Evolutionary conservation across 1,140 invertebrate species (phyloP).

Genomic region (Procambarus virginalis): DNA sequence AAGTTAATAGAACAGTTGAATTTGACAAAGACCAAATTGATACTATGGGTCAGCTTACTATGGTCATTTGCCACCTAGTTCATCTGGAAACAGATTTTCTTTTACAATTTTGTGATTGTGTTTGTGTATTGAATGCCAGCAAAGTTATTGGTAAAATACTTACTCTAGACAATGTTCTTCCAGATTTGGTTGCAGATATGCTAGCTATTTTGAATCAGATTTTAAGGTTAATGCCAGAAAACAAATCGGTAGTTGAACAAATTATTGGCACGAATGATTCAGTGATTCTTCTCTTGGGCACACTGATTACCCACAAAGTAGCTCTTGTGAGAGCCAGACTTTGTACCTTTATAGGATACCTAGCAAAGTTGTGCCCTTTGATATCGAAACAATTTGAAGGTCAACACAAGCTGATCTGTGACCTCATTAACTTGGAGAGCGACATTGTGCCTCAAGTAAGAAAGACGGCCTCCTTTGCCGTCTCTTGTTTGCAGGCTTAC

Average conservation of each 20-base stretch:
- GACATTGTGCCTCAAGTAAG: constrained; percentile 59
- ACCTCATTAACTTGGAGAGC: constrained; percentile 69
- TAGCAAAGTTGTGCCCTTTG: constrained; percentile 57
- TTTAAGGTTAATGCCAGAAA: constrained; percentile 83
- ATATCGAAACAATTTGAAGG: constrained; percentile 52
- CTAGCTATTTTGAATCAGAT: constrained; percentile 84
- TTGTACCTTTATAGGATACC: constrained; percentile 57
- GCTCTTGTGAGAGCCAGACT: constrained; percentile 57
- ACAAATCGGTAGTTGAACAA: constrained; percentile 83
- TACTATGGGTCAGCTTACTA: constrained; percentile 80
- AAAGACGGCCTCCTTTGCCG: constrained; percentile 67
- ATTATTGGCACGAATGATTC: constrained; percentile 75
- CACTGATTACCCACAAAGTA: constrained; percentile 62
- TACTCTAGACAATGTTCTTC: constrained; percentile 78
- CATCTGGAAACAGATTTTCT: constrained; percentile 82
- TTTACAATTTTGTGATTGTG: constrained; percentile 84
- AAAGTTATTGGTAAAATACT: constrained; percentile 75
- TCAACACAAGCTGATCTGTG: constrained; percentile 67
- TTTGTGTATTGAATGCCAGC: constrained; percentile 80
- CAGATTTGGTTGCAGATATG: constrained; percentile 80
- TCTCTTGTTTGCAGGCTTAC: constrained; percentile 60
- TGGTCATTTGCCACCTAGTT: constrained; percentile 83
- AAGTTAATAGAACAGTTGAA: constrained; percentile 59
- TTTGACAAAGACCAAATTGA: constrained; percentile 77
- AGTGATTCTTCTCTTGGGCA: constrained; percentile 49